Base-by-base conservation (phyloP, 2,113 vertebrate genomes). In the Grallaria varia region DNA sequence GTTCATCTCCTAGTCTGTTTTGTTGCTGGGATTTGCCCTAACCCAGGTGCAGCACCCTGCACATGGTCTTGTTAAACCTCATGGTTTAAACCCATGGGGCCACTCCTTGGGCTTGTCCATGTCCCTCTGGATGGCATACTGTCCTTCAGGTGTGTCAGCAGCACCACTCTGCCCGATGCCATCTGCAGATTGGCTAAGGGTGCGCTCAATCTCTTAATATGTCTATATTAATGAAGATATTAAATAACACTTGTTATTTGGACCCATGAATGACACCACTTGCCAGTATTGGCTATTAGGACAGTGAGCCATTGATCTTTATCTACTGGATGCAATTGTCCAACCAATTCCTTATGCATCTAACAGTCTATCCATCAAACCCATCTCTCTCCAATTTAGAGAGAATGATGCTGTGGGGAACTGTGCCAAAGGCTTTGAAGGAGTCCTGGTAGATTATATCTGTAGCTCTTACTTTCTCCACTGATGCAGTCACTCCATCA, bases 191-290 rank as follows among this genome's bases (percentile, higher is more conserved):
- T 28, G 23, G 14, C 23, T 60, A 39, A 37, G 27, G 14, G 4
- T 59, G 37, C 6, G 6, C 33, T 45, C 1, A 2, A 33, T 60
- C 12, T 19, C 55, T 45, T 33, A 2, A 18, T 8, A 2, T 23
- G 22, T n/a, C 0, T 59, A 24, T 24, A 1, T 10, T 16, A 15
- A 45, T 10, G 27, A 53, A 8, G 45, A 33, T 20, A 45, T 3
- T 23, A 53, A 39, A 17, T 6, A 33, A 16, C 1, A 1, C 21
- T 22, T 21, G 21, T 12, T 58, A 2, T 7, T 25, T 0, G 1
- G 60, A 30, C 25, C 12, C 12, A 30, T 35, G 16, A 35, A 21
- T 10, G 15, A 15, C 31, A 24, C 24, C 7, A 31, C 28, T 42
- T 40, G 39, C 21, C 62, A 24, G 12, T 25, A 21, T 31, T 50